Evolutionary conservation across 2,113 vertebrate species (phyloP), one percentile per base, ranked within the genome.

Genomic region (Nibea coibor): DNA sequence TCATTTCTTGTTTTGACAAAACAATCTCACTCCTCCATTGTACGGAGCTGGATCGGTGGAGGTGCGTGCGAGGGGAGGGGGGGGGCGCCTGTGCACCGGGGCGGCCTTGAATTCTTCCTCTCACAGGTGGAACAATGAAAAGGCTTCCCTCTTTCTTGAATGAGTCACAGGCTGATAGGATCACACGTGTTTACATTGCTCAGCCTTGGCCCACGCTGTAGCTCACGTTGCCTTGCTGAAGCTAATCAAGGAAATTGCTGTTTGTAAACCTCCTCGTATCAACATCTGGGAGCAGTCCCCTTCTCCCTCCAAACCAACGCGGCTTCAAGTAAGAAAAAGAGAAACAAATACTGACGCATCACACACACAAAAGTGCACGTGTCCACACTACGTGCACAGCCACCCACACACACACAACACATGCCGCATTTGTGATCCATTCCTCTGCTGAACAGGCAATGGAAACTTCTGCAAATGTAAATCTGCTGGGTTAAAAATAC

Each of bases 401-500:
- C 75, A 43, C 63, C 39, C 62, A 43, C 51, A 28, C 65, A 61
- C 88, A 80, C 24, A 43, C 56, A 69, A 57, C 89, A 84, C 90
- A 88, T 82, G 75, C 73, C 80, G 84, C 91, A 75, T 91, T 90
- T 90, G 92, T 90, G 90, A 93, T 90, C 91, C 94, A 93, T 92
- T 93, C 88, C 89, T 90, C 82, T 83, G 85, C 84, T 81, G 86
- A 91, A 87, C 90, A 93, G 94, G 93, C 93, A 94, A 95, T 95
- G 95, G 95, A 95, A 95, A 95, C 87, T 94, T 94, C 90, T 93
- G 94, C 93, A 94, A 94, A 96, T 94, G 93, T 94, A 94, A 95
- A 95, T 95, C 91, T 91, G 91, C 92, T 90, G 88, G 91, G 94
- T 94, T 96, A 95, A 95, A 95, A 95, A 95, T 95, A 96, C 92